phyloP scores from a whole-genome alignment of 2,888 invertebrate species.

The Watsonalla binaria region DNA sequence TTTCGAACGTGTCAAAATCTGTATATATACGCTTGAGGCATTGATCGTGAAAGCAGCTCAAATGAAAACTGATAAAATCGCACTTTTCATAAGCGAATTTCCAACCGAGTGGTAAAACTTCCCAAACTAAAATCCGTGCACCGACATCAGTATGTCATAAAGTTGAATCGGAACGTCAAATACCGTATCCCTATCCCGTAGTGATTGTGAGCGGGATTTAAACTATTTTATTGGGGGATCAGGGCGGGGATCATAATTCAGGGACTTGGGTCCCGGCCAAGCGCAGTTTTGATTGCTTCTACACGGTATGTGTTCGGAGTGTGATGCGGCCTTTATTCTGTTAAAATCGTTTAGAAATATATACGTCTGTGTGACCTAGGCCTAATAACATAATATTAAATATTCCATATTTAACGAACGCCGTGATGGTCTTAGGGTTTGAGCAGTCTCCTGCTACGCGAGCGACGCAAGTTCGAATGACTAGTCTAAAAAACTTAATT shows the following conservation, averaged over 20 bases:
- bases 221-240: conserved; percentile 43
- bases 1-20: too few relatives aligned
- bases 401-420: too few relatives aligned
- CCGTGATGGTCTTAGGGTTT: too few relatives aligned
- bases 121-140: neutral
- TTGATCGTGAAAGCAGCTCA: too few relatives aligned
- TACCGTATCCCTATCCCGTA: conserved; percentile 29
- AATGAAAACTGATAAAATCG: neutral
- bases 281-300: conserved; percentile 39
- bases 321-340: neutral
- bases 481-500: too few relatives aligned
- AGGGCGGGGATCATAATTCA: conserved; percentile 36
- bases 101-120: neutral
- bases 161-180: conserved; percentile 11
- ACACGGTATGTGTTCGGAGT: neutral
- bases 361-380: too few relatives aligned
- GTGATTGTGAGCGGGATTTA: conserved; percentile 33
- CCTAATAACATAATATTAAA: too few relatives aligned
- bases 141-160: neutral
- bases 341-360: too few relatives aligned
- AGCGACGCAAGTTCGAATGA: too few relatives aligned
- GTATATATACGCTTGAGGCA: too few relatives aligned
- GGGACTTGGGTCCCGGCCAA: conserved; percentile 43
- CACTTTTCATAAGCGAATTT: neutral
- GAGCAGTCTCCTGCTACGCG: too few relatives aligned